Percentiles rank a stretch among this genome's conserved stretches.
These are phyloP conservation scores for Belgica antarctica DNA, from an alignment of 2,888 invertebrate species.

Conservation along the genomic window DNA sequence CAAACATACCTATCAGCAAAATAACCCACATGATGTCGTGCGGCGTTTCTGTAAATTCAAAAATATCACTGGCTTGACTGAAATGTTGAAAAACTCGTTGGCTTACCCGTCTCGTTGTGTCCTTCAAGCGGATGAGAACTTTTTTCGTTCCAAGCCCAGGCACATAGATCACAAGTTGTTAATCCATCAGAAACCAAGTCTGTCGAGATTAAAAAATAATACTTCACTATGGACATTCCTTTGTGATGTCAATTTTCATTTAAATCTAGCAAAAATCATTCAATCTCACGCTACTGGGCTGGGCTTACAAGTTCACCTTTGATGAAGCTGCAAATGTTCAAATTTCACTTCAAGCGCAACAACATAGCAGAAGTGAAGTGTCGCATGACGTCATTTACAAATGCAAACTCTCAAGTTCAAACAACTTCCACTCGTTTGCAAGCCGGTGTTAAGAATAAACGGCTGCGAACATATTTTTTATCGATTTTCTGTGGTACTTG, in stretches of 20 bases:
- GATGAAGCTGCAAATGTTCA: too few species aligned
- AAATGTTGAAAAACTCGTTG: background rate
- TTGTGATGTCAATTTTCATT: background rate
- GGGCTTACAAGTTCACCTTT: too few species aligned
- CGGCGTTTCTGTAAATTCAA: background rate
- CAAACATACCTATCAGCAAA: background rate
- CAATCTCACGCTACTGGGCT: too few species aligned
- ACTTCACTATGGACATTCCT: background rate
- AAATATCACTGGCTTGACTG: background rate
- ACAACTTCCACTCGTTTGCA: too few species aligned
- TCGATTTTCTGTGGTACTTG: background rate
- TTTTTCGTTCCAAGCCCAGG: constrained; percentile 67
- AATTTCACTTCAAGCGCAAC: too few species aligned
- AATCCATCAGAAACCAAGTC: constrained; percentile 65
- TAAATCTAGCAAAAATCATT: too few species aligned
- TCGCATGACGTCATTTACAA: too few species aligned
- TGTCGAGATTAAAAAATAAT: constrained; percentile 15
- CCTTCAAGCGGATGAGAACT: constrained; percentile 61
- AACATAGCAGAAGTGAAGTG: too few species aligned
- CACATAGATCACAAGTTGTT: constrained; percentile 71
- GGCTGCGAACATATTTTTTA: too few species aligned
- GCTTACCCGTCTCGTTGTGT: background rate
- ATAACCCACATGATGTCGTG: background rate
- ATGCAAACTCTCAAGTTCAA: too few species aligned
- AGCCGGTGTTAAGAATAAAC: too few species aligned